Evolutionary conservation across 2,113 vertebrate genomes (phyloP).

Genomic region (Phyllostomus hastatus): DNA sequence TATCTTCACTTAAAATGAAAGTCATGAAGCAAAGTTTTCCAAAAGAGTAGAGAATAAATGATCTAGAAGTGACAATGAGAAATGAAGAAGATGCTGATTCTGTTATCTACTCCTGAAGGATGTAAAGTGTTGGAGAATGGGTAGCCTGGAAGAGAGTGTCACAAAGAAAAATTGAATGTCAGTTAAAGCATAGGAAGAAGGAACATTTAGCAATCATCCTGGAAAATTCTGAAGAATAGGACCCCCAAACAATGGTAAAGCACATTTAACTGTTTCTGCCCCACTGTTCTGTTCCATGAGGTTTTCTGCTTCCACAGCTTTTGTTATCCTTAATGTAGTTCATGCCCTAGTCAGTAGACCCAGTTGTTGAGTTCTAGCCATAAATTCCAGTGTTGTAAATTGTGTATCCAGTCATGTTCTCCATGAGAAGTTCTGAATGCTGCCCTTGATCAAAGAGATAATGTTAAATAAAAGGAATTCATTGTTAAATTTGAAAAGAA

Average conservation of each 20-base stretch:
- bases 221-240: neutral
- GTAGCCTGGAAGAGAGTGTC: neutral
- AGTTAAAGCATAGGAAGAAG: neutral
- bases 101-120: neutral
- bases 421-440: neutral
- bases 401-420: neutral
- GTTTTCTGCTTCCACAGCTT: neutral
- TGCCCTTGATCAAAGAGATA: neutral
- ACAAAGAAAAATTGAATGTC: neutral
- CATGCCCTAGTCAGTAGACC: neutral
- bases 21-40: neutral
- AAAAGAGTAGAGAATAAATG: neutral
- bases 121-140: neutral
- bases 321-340: no score
- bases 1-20: neutral
- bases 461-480: neutral
- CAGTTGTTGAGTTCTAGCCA: neutral
- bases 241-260: neutral
- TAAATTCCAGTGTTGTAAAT: neutral
- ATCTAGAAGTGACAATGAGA: neutral
- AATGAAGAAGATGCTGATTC: neutral
- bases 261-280: neutral
- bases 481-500: neutral
- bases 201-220: neutral
- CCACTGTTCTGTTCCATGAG: neutral